Evolutionary conservation across 2,888 invertebrate species (phyloP), one percentile per base, ranked within the genome.

Genomic region (Calameuta pallipes): DNA sequence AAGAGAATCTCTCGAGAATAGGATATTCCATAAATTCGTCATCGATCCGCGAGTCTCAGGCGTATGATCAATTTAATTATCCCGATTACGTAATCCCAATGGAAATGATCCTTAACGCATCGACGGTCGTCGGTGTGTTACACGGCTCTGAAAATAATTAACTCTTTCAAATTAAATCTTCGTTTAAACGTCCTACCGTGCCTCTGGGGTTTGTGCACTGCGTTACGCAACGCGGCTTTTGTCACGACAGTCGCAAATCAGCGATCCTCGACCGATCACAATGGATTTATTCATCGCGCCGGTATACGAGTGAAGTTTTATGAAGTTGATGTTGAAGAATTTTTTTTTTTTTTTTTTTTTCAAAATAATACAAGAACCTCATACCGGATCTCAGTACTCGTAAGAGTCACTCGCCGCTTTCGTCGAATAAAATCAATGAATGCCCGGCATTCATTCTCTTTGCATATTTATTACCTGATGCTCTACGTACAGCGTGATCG

Each of bases 391-490:
- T 41, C 41, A 23, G 56, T 56, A 23, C 56, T 56, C 56, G 56
- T 23, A 56, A 23, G 9, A 23, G 23, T 9, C 15, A 36, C 56
- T 56, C 2, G 41, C 23, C 23, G 56, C 56, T 23, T 23, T 56
- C 56, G 56, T 56, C 56, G 56, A 56, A 56, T 56, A 56, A 56
- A 56, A 56, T 56, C 56, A 23, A 56, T 71, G 71, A 71, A 71
- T 71, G 71, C 71, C 34, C 34, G 33, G 13, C 71, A 71, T 71
- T 71, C 71, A 71, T 71, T 71, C 71, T 34, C 6, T 4, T 13
- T 34, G 71, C 71, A 31, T 71, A 71, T 13, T 71, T 34, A 71
- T 31, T 71, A 71, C 71, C 71, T 71, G 71, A 71, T 12, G 71
- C 9, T 33, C 9, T 33, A 71, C 71, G 71, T 71, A 34, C 3